A percentile compares a stretch with the other conserved stretches of the same genome.
phyloP scores from a whole-genome alignment of 1,140 invertebrate genomes.

The Ceratina australensis region DNA sequence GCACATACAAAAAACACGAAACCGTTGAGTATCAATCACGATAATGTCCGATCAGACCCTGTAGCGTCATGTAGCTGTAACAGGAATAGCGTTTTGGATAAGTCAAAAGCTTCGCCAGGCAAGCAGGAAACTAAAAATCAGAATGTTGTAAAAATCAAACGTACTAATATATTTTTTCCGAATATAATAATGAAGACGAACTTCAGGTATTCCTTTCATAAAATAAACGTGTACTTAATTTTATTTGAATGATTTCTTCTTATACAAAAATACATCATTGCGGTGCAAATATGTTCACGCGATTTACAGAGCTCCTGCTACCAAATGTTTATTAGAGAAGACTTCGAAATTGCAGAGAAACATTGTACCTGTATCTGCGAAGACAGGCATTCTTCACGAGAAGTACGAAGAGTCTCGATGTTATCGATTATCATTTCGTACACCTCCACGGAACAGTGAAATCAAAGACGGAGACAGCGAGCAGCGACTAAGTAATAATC shows the following conservation, averaged over 20 bases:
- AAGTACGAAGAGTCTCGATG: conserved; percentile 20
- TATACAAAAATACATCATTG: background rate
- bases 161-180: background rate
- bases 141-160: too few species aligned
- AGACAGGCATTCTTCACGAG: background rate
- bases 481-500: too few species aligned
- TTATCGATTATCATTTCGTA: conserved; percentile 13
- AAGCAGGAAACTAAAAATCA: background rate
- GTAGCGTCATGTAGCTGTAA: background rate
- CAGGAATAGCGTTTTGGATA: background rate
- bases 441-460: conserved; percentile 8
- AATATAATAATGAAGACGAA: background rate
- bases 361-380: background rate
- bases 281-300: background rate
- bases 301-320: conserved; percentile 32
- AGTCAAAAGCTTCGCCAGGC: too few species aligned
- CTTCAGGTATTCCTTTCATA: conserved; percentile 28
- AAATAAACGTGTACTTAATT: background rate
- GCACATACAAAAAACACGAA: conserved; percentile 5
- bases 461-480: background rate
- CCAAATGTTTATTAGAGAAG: background rate
- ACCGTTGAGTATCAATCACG: background rate
- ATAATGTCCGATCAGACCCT: background rate
- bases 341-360: conserved; percentile 12
- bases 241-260: background rate